Base-by-base conservation (phyloP, 2,888 invertebrate genomes). In the Drosophila antonietae region DNA sequence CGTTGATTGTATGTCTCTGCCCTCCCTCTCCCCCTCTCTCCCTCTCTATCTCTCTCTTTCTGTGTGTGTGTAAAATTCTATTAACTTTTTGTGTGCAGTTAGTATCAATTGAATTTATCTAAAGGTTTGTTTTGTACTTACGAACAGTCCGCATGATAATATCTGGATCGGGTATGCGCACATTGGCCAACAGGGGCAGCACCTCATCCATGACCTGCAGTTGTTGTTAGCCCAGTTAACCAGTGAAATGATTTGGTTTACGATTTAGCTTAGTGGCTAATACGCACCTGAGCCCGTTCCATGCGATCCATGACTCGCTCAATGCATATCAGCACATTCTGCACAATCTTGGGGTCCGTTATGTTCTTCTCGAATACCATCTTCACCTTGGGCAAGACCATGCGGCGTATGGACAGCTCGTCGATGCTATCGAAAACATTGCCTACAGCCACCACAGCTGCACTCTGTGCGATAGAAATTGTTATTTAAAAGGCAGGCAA, bases 91-190 rank as follows among this genome's bases (percentile, higher is more conserved):
- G 52, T 49, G 28, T 49, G 35, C 35, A 64, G 39, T 47, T 41
- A 31, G 23, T 59, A 41, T 43, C 20, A 47, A 37, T 47, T 56
- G 55, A 20, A 31, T 39, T 66, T 39, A n/a, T 20, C 20, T 37
- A 14, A 20, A 23, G 57, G 12, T 53, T 28, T 33, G 53, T 39
- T 60, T 59, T 73, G 62, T 94, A 97, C 98, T 97, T 95, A 98
- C 98, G 96, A 93, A 98, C 97, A 92, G 98, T 96, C 92, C 97
- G 95, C 92, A 96, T 95, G 79, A 97, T 95, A 84, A 98, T 96
- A 90, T 97, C 97, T 10, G 98, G 97, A 92, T 98, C 98, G 78
- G 96, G 96, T 56, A 98, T 95, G 74, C 96, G 95, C 85, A 98
- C 97, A 83, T 96, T 96, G 90, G 96, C 96, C 39, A 99, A 94